Percentiles rank a stretch among this genome's conserved stretches.
Conservation (phyloP, 2,888 invertebrate species). For the Apodemia duryi region DNA sequence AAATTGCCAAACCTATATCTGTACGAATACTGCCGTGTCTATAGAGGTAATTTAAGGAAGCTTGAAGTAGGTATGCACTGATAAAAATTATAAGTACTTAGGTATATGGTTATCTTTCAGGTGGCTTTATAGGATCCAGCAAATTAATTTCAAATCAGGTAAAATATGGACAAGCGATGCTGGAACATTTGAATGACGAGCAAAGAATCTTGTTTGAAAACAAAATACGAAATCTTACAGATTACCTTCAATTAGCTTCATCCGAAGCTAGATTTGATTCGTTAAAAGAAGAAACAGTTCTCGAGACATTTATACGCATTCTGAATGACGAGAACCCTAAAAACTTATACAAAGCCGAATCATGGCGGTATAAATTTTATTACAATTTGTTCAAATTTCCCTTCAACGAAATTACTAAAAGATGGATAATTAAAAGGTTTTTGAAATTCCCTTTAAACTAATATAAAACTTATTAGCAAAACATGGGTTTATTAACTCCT, state of each 20-base stretch:
- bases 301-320: conserved; percentile 81
- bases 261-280: conserved; percentile 63
- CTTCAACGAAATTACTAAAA: conserved; percentile 75
- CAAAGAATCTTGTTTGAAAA: conserved; percentile 81
- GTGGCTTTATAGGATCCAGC: conserved; percentile 84
- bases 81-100: too few relatives aligned
- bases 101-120: conserved; percentile 45
- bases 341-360: conserved; percentile 83
- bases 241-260: conserved; percentile 75
- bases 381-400: conserved; percentile 81
- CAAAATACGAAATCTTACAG: conserved; percentile 82
- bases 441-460: conserved; percentile 77
- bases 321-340: conserved; percentile 80
- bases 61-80: too few relatives aligned
- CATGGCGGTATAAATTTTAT: conserved; percentile 83
- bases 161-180: conserved; percentile 82
- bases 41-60: too few relatives aligned
- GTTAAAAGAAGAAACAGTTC: conserved; percentile 75
- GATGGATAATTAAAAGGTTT: conserved; percentile 82
- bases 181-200: conserved; percentile 79
- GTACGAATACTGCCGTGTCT: too few relatives aligned
- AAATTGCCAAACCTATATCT: too few relatives aligned
- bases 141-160: conserved; percentile 83
- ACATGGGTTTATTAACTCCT: not conserved
- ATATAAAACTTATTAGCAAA: conserved; percentile 8